phyloP scores from a whole-genome alignment of 2,797 vertebrate genomes.

The Pterois miles region DNA sequence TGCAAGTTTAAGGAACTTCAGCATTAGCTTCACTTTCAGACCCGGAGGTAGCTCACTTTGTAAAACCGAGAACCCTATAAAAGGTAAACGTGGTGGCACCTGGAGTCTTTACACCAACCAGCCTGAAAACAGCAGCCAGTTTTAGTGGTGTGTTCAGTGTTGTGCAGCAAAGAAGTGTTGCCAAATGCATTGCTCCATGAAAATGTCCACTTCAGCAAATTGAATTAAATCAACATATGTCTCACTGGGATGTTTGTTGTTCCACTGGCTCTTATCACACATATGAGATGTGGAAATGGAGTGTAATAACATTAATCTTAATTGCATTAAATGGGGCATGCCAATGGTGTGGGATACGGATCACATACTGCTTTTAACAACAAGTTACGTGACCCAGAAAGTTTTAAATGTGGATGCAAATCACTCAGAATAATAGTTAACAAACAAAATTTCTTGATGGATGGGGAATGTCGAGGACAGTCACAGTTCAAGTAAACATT shows the following conservation, averaged over 20 bases:
- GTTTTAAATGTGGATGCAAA: background rate
- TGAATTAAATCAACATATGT: slow-evolving; percentile 17
- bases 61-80: no score
- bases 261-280: slow-evolving; percentile 2
- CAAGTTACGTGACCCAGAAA: background rate
- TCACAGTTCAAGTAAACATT: background rate
- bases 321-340: slow-evolving; percentile 19
- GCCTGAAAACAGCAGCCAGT: no score
- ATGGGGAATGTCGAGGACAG: background rate
- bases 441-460: background rate
- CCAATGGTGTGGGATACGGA: background rate
- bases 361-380: background rate
- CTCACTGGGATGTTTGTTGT: slow-evolving; percentile 15
- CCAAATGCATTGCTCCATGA: background rate
- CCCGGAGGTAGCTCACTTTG: no score
- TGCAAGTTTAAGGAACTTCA: background rate
- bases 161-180: background rate
- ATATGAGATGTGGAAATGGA: slow-evolving; percentile 15
- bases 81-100: background rate
- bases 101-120: no score
- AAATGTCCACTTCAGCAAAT: slow-evolving; percentile 23
- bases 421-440: background rate
- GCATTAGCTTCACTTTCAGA: background rate
- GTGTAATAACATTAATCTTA: background rate
- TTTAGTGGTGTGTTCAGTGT: background rate